Evolutionary conservation across 1,140 invertebrate species (phyloP), one percentile per base, ranked within the genome.

Genomic region (Zaprionus africanus): DNA sequence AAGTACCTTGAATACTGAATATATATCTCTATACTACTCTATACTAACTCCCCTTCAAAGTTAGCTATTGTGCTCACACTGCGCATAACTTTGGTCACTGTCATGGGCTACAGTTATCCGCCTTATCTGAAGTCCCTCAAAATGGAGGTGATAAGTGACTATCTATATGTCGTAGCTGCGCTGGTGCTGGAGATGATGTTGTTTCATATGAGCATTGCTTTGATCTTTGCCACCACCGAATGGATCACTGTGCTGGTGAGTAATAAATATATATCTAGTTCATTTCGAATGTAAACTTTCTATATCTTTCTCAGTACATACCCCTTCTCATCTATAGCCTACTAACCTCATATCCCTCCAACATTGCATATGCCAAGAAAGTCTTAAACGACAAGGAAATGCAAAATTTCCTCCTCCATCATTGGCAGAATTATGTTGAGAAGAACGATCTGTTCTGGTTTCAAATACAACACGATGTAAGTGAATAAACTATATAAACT

Each of bases 181-280:
- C 38, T 78, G 19, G 54, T 57, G 12, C 49, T 78, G 11, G 43
- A 65, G 9, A 22, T 68, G 7, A 36, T 51, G 4, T 4, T 78
- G 1, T 34, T 78, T 17, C 41, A 60, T 22, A 24, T 78, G 0
- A 72, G 82, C 15, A 28, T 68, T n/a, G 9, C 4, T n/a, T 7
- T 81, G 9, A 26, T 63, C 5, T n/a, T 54, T 4, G 1, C 62
- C 6, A 72, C 63, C 11, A 53, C 26, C 1, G 31, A 81, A 24
- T 85, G 75, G 82, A 65, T 76, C n/a, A 15, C 41, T 7, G 13
- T 64, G 11, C 51, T 56, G 63, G 82, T 84, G 41, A 13, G 66
- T 57, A 49, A 13, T 9, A 11, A 0, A 26, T 22, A 28, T 28
- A 24, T 12, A 2, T 26, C 4, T 38, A 13, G 9, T 15, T 6